phyloP scores from a whole-genome alignment of 2,113 vertebrate species.

The Gnathonemus echidnorhynchus region DNA sequence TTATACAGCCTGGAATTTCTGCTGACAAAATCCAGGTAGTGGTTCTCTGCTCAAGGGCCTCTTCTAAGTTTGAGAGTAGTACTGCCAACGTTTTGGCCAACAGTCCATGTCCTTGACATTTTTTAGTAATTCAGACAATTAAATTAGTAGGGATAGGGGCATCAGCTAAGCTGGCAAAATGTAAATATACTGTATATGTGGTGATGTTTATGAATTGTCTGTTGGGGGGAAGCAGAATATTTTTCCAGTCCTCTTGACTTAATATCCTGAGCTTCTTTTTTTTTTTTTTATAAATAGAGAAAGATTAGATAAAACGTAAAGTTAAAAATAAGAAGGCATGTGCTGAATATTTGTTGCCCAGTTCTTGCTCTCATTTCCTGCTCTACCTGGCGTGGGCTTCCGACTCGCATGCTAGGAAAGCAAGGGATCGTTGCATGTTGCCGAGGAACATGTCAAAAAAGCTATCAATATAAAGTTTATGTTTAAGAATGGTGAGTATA shows the following conservation, averaged over 20 bases:
- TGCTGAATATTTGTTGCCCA: not conserved
- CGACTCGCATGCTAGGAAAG: not conserved
- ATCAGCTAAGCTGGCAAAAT: not conserved
- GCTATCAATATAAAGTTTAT: not conserved
- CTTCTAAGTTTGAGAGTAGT: not conserved
- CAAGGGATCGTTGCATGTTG: not conserved
- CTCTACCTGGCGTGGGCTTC: not conserved
- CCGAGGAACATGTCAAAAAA: not conserved
- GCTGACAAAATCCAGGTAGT: not conserved
- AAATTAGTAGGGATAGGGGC: not conserved
- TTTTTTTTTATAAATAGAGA: not conserved
- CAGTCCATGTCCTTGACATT: not conserved
- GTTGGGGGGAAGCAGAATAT: not conserved
- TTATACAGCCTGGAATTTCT: not conserved
- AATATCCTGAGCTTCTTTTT: not conserved
- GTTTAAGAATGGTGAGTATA: not conserved
- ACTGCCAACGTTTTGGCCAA: not conserved
- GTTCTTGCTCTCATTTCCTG: not conserved
- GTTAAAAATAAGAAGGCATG: not conserved
- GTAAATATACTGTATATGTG: not conserved
- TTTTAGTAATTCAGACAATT: not conserved
- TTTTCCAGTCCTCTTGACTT: not conserved
- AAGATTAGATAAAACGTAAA: not conserved
- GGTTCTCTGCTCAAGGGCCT: not conserved
- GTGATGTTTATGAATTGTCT: not conserved